Conservation (phyloP, 2,113 vertebrate species). For the Oxygymnocypris stewartii region DNA sequence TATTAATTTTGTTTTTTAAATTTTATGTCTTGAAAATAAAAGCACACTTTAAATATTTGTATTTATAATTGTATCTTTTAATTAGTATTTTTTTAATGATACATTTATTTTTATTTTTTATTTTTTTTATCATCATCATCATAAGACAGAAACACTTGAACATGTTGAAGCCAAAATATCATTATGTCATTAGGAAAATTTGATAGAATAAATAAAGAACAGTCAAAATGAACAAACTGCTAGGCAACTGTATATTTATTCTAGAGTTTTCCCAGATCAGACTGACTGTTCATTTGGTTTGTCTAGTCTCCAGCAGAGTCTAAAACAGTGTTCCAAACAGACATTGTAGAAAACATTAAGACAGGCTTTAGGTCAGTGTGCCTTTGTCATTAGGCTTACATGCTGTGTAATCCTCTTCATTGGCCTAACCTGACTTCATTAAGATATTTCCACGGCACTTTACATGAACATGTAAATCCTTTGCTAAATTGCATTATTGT, state of each 20-base stretch:
- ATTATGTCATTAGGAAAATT: background rate
- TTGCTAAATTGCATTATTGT: background rate
- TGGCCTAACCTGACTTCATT: constrained; percentile 63
- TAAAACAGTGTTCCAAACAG: background rate
- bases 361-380: constrained; percentile 53
- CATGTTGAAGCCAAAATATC: background rate
- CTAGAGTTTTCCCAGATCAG: background rate
- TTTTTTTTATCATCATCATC: background rate
- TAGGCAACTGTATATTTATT: constrained; percentile 7
- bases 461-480: constrained; percentile 13
- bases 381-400: constrained; percentile 48
- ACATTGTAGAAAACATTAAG: background rate
- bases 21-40: background rate
- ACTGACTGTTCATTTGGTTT: background rate
- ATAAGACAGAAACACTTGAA: background rate
- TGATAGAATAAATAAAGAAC: background rate
- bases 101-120: too few species aligned
- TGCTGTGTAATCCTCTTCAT: constrained; percentile 63
- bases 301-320: background rate
- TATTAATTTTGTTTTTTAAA: background rate
- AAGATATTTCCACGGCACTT: constrained; percentile 54
- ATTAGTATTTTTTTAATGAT: too few species aligned
- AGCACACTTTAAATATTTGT: background rate
- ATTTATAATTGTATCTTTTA: too few species aligned
- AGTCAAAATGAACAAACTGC: background rate